These are phyloP conservation scores for Pseudolycoriella hygida DNA, from an alignment of 2,888 invertebrate species.

Conservation along the genomic window DNA sequence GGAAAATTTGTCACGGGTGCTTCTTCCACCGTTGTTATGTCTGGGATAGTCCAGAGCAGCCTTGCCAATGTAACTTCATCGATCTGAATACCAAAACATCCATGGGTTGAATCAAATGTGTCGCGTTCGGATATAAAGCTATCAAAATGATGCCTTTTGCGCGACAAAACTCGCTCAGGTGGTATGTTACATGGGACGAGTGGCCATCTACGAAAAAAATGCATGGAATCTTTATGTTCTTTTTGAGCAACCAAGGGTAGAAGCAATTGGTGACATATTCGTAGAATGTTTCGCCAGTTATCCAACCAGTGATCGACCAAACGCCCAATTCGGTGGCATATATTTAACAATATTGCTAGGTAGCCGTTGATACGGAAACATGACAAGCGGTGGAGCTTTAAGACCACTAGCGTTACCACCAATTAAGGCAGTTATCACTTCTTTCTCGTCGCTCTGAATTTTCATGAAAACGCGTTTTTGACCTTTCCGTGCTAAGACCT, in stretches of 20 bases:
- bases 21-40: conserved; percentile 2
- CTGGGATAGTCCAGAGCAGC: conserved; percentile 11
- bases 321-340: not conserved
- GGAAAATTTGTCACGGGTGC: conserved; percentile 1
- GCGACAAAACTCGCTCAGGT: conserved; percentile 20
- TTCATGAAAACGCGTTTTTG: not conserved
- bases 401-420: not conserved
- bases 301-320: conserved; percentile 23
- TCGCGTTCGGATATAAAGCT: conserved; percentile 21
- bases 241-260: conserved; percentile 18
- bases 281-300: conserved; percentile 21
- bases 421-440: not conserved
- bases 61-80: conserved; percentile 19
- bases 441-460: not conserved
- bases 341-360: not conserved
- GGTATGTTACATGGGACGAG: conserved; percentile 19
- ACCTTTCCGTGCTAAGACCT: not conserved
- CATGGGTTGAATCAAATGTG: conserved; percentile 23
- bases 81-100: conserved; percentile 22
- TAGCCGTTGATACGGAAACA: not conserved
- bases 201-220: conserved; percentile 24
- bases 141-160: conserved; percentile 20
- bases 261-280: conserved; percentile 23
- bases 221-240: conserved; percentile 18
- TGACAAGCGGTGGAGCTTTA: not conserved